Percentiles rank a stretch among this genome's conserved stretches.
phyloP scores from a whole-genome alignment of 2,797 vertebrate genomes.

The Epinephelus awoara region DNA sequence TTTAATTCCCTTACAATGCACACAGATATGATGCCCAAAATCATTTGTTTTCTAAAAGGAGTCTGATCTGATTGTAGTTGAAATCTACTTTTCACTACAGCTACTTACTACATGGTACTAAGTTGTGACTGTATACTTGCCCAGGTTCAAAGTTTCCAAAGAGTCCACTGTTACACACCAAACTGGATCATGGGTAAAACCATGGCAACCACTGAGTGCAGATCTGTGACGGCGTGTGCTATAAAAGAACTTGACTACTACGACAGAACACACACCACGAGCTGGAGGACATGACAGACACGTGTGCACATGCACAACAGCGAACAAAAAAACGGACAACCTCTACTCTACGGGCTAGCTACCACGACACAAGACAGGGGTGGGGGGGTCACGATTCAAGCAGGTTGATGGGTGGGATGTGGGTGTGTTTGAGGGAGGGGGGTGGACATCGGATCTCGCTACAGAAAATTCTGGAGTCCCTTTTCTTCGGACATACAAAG shows the following conservation, averaged over 20 bases:
- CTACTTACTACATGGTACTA: constrained; percentile 65
- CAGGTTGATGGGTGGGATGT: neutral
- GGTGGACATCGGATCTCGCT: constrained; percentile 8
- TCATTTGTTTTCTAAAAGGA: constrained; percentile 9
- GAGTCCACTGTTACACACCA: constrained; percentile 76
- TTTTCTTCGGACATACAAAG: constrained; percentile 85
- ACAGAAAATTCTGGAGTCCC: constrained; percentile 76
- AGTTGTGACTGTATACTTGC: constrained; percentile 79
- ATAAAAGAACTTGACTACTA: constrained; percentile 65
- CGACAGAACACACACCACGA: constrained; percentile 19
- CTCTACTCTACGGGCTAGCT: constrained; percentile 56
- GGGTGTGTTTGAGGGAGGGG: too few relatives aligned
- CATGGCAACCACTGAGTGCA: constrained; percentile 69
- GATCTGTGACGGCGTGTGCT: constrained; percentile 70
- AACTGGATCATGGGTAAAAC: constrained; percentile 78
- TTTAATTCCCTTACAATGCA: constrained; percentile 34
- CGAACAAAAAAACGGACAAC: constrained; percentile 17
- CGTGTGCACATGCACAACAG: constrained; percentile 24
- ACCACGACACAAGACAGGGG: constrained; percentile 57
- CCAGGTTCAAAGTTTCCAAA: constrained; percentile 75
- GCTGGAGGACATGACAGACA: constrained; percentile 22
- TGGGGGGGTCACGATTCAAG: neutral
- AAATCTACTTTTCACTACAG: constrained; percentile 43
- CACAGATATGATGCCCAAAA: constrained; percentile 12
- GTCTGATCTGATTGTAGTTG: constrained; percentile 7